A percentile compares a stretch with the other conserved stretches of the same genome.
phyloP scores from a whole-genome alignment of 2,113 vertebrate species.

The Sebastes fasciatus region DNA sequence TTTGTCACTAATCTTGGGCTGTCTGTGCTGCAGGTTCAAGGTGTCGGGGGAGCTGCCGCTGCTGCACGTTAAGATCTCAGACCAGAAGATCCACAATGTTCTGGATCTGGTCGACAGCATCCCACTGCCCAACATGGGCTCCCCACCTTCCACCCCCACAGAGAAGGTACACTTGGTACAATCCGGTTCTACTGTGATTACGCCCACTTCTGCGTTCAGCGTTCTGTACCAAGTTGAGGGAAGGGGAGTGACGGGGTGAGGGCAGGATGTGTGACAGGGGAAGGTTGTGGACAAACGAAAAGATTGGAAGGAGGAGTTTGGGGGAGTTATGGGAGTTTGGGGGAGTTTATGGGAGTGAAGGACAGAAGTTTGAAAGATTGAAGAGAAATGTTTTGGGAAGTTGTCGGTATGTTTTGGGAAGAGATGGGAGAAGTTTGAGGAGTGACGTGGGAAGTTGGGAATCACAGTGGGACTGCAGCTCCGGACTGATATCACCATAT shows the following conservation, averaged over 20 bases:
- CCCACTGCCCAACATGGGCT: conserved; percentile 86
- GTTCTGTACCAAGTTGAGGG: too few species aligned
- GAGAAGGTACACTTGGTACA: conserved; percentile 80
- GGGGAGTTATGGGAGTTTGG: not conserved
- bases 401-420: too few species aligned
- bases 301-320: too few species aligned
- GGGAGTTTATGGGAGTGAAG: not conserved
- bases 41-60: conserved; percentile 93
- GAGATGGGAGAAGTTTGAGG: not conserved
- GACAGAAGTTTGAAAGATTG: too few species aligned
- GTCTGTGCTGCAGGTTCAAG: conserved; percentile 88
- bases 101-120: conserved; percentile 89
- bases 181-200: accelerated
- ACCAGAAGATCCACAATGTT: conserved; percentile 91
- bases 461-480: not conserved
- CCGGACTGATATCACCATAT: not conserved
- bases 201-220: not conserved
- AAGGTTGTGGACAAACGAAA: too few species aligned
- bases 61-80: conserved; percentile 92
- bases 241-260: too few species aligned
- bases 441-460: not conserved
- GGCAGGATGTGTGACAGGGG: too few species aligned
- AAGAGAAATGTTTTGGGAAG: too few species aligned
- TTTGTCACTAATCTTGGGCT: accelerated
- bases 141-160: conserved; percentile 73